phyloP scores from a whole-genome alignment of 2,113 vertebrate genomes.

The Candoia aspera region DNA sequence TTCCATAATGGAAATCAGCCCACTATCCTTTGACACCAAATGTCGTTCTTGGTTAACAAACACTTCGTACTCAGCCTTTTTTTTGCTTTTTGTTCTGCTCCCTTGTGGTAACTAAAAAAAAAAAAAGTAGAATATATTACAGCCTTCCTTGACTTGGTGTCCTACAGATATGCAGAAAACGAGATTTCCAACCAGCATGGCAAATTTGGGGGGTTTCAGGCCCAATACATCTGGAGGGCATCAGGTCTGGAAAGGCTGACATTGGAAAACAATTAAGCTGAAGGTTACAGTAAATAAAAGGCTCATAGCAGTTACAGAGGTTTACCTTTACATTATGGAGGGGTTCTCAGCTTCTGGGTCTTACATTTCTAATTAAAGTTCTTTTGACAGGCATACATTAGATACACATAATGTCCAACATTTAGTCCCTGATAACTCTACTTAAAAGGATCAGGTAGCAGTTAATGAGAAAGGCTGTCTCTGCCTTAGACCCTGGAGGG shows the following conservation, averaged over 20 bases:
- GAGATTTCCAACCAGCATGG: not conserved
- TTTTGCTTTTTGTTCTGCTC: not conserved
- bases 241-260: not conserved
- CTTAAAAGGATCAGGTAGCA: not conserved
- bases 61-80: not conserved
- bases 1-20: not conserved
- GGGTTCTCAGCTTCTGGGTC: not conserved
- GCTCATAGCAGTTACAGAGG: not conserved
- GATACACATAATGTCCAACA: not conserved
- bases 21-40: not conserved
- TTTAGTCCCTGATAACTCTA: not conserved
- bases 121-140: not conserved
- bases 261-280: not conserved
- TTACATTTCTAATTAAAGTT: not conserved
- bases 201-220: not conserved
- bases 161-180: not conserved
- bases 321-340: not conserved
- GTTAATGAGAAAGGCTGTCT: not conserved
- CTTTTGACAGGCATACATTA: not conserved
- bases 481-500: not conserved
- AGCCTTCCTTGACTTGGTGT: not conserved
- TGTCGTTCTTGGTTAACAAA: not conserved
- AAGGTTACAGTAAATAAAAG: not conserved
- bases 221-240: not conserved
- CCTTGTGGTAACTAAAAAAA: not conserved